Base-by-base conservation (phyloP, 92 coral and sea anemone genomes). In the Meandrina meandrites region DNA sequence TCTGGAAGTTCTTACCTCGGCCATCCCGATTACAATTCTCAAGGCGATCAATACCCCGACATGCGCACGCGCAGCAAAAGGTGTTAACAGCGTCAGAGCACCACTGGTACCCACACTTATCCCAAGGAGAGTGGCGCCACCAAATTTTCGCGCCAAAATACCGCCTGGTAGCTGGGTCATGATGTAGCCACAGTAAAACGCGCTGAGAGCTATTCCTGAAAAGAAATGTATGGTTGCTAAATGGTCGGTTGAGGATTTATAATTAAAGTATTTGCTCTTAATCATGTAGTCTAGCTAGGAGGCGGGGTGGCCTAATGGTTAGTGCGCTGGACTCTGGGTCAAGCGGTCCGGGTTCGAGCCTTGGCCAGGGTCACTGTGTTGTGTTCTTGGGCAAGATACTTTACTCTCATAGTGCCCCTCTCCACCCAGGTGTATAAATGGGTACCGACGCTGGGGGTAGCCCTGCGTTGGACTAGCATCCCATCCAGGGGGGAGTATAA, bases 161-260 rank as follows among this genome's bases (percentile, higher is more conserved):
- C 98, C 98, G 36, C 98, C 98, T 62, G 98, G 98, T 16, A 96
- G 56, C 81, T 96, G 98, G 28, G 98, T 96, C 58, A 90, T 8
- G 18, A 96, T 88, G 87, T 96, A 96, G 45, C 98, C 98, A 90
- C 84, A 92, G 89, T 92, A 96, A 81, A 94, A 96, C 14, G 98
- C 84, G 9, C 96, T 89, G 66, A 96, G 94, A 30, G 90, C 88
- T 34, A 92, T 62, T 30, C 98, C 98, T 96, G 87, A 28, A 35
- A 40, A 75, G 22, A 51, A 16, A 79, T 5, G 4, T 47, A 60
- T 60, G 1, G 2, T 24, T 60, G 24, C 24, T 57, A 1, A 69
- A 13, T 18, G 42, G 35, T 1, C 37, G 18, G 75, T 22, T 12
- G 13, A 69, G 16, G 16, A 28, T 69, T 69, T 31, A 13, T 16